phyloP scores from a whole-genome alignment of 1,140 invertebrate species.

The Megathymus violae region DNA sequence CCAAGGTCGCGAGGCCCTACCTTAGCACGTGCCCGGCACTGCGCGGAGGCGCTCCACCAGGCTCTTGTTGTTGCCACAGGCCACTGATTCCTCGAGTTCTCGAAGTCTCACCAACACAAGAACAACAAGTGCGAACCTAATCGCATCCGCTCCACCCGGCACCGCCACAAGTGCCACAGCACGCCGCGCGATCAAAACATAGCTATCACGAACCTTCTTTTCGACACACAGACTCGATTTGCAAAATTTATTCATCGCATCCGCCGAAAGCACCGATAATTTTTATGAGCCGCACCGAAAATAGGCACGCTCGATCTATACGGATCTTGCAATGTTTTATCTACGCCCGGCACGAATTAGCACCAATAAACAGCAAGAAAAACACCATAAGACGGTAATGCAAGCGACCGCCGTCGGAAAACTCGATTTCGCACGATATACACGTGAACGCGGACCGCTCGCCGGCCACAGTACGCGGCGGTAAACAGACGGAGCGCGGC shows the following conservation, averaged over 20 bases:
- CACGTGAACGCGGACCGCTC: constrained; percentile 72
- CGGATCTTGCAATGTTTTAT: constrained; percentile 56
- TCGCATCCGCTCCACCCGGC: constrained; percentile 67
- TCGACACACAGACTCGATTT: constrained; percentile 79
- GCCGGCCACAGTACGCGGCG: constrained; percentile 73
- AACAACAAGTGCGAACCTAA: constrained; percentile 49
- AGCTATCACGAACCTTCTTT: constrained; percentile 75
- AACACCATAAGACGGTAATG: constrained; percentile 72
- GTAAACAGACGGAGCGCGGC: constrained; percentile 78
- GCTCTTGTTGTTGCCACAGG: constrained; percentile 42
- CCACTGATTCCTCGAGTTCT: constrained; percentile 39
- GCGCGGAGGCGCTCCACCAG: constrained; percentile 50
- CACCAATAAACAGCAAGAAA: constrained; percentile 69
- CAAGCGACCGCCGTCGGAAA: constrained; percentile 69
- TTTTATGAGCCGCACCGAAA: constrained; percentile 73
- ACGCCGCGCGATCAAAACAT: constrained; percentile 77
- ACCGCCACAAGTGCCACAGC: constrained; percentile 68
- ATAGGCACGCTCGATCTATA: constrained; percentile 53
- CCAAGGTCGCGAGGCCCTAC: constrained; percentile 59
- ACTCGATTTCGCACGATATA: constrained; percentile 64
- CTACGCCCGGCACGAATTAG: constrained; percentile 66
- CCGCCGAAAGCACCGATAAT: constrained; percentile 76
- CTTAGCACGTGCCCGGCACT: constrained; percentile 66
- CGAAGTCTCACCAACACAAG: constrained; percentile 56
- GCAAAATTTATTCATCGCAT: constrained; percentile 84